Percentiles rank a stretch among this genome's conserved stretches.
Conservation (phyloP, 2,797 vertebrate species). For the Lepidocolaptes lacrymiger region DNA sequence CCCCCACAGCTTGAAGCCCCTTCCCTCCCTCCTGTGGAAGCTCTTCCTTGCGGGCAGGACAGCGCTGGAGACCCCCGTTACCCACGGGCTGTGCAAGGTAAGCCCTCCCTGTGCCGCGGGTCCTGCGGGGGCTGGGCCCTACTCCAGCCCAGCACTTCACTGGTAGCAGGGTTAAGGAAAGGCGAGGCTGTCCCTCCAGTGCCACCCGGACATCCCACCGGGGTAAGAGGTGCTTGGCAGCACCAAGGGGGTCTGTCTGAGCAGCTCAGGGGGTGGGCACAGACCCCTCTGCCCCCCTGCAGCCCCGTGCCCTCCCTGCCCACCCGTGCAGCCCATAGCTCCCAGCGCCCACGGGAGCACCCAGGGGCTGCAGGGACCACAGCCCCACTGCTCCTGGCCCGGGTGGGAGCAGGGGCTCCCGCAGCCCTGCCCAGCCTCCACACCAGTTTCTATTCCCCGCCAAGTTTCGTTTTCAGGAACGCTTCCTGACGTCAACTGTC, state of each 20-base stretch:
- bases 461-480: accelerated
- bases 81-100: background rate
- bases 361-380: accelerated
- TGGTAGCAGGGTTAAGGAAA: accelerated
- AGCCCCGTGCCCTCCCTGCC: background rate
- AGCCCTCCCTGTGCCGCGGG: background rate
- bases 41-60: background rate
- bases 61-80: accelerated
- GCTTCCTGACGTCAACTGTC: background rate
- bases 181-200: accelerated
- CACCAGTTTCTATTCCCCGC: background rate
- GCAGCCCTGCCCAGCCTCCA: background rate
- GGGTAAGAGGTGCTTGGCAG: background rate
- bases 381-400: accelerated
- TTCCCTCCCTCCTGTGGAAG: background rate
- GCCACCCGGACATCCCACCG: accelerated
- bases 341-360: accelerated
- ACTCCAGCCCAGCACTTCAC: accelerated
- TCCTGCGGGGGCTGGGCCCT: too few species aligned
- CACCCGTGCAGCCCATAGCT: accelerated
- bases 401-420: background rate
- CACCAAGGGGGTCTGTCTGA: accelerated
- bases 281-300: background rate
- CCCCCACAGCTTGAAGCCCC: accelerated
- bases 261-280: background rate